Evolutionary conservation across 2,888 invertebrate species (phyloP).

Genomic region (Tillus elongatus): DNA sequence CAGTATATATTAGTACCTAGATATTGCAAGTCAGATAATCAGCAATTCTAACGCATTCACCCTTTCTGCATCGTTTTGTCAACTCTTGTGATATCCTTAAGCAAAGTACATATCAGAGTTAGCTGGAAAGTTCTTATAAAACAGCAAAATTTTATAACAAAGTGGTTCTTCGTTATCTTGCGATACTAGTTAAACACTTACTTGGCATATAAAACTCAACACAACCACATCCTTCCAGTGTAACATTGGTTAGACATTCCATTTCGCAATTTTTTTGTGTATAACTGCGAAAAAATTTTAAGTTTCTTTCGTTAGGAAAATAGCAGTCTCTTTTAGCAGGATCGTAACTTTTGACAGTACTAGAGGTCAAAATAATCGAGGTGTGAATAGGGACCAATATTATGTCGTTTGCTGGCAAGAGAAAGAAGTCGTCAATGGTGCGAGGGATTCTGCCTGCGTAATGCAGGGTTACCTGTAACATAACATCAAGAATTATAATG

Average conservation of each 20-base stretch:
- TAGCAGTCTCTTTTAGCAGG: constrained; percentile 57
- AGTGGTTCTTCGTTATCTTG: no score
- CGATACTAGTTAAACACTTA: no score
- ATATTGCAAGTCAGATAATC: no score
- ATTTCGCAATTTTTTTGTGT: constrained; percentile 62
- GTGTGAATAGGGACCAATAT: constrained; percentile 60
- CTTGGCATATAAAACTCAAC: constrained; percentile 57
- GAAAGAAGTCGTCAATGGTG: constrained; percentile 58
- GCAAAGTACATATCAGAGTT: no score
- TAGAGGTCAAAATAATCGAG: constrained; percentile 62
- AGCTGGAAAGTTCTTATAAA: no score
- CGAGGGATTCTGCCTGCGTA: constrained; percentile 58
- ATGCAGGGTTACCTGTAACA: constrained; percentile 51
- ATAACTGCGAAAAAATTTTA: constrained; percentile 57
- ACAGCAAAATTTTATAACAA: constrained; percentile 5
- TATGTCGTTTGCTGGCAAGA: constrained; percentile 58
- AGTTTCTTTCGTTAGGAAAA: constrained; percentile 54
- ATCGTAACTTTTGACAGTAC: constrained; percentile 52
- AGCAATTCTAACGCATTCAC: no score
- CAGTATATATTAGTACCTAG: no score
- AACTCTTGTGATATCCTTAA: no score
- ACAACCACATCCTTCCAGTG: constrained; percentile 39
- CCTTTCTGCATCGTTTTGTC: no score
- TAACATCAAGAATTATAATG: no score
- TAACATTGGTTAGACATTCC: constrained; percentile 62